Evolutionary conservation across 2,113 vertebrate species (phyloP), one percentile per base, ranked within the genome.

Genomic region (Callionymus lyra): DNA sequence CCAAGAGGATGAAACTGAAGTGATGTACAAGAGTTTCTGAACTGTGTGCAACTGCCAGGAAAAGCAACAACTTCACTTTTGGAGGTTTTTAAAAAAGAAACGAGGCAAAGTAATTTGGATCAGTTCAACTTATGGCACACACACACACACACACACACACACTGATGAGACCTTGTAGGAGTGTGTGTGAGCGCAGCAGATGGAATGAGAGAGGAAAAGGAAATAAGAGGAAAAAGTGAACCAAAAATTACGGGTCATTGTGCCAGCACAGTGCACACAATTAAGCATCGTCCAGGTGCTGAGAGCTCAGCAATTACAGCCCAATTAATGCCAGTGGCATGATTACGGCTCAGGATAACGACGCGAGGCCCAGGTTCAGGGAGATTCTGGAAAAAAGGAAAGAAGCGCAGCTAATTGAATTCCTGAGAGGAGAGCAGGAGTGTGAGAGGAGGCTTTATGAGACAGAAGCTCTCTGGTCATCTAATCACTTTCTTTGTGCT

Each of bases 261-360:
- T 83, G 81, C 76, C 83, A 77, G 80, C 74, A 84, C 79, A 83
- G 81, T 85, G 83, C 85, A 84, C 82, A 80, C 85, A 82, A 87
- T 87, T 87, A 85, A 86, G 79, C 85, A 85, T 84, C 71, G 74
- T 74, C 79, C 85, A 87, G 84, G 85, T 87, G 83, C 82, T 57
- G 76, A 80, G 80, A 85, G 80, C 70, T 60, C 70, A 11, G 82
- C 85, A 86, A 86, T 87, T 85, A 87, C 80, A 77, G 81, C 67
- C 78, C 80, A 84, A 85, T 87, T 87, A 85, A 86, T 85, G 82
- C 76, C 82, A 79, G 78, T 79, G 77, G 77, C 63, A 62, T 80
- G 77, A 84, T 82, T 84, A 82, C 48, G 50, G 72, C 77, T 76
- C 76, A 54, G 81, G 73, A 77, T 79, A 79, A 83, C 77, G 76